A percentile compares a stretch with the other conserved stretches of the same genome.
Conservation (phyloP, 2,888 invertebrate genomes). For the Leucophenga maculata region DNA sequence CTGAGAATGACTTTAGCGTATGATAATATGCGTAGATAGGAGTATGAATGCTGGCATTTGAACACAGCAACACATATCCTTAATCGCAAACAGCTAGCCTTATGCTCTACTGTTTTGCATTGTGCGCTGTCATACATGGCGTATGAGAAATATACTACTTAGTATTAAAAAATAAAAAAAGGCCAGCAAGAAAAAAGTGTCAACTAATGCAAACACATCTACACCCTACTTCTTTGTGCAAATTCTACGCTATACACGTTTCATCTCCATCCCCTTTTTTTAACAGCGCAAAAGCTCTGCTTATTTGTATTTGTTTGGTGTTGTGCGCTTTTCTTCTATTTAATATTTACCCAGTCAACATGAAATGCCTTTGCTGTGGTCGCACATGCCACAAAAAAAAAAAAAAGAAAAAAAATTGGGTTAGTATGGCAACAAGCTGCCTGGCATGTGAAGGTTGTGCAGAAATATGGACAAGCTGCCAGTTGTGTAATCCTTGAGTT, state of each 20-base stretch:
- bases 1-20: conserved; percentile 16
- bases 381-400: conserved; percentile 27
- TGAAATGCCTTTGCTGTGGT: conserved; percentile 28
- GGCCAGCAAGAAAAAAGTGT: conserved; percentile 19
- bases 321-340: neutral
- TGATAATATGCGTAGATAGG: conserved; percentile 8
- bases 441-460: neutral
- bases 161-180: neutral
- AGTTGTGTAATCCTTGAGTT: too few species aligned
- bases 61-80: conserved; percentile 3
- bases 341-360: conserved; percentile 26
- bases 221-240: neutral
- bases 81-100: neutral
- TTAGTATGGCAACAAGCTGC: conserved; percentile 7
- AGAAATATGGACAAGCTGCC: neutral
- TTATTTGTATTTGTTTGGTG: too few species aligned
- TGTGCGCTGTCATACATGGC: conserved; percentile 8
- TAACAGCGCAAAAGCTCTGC: too few species aligned
- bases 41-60: conserved; percentile 7
- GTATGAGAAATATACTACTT: neutral
- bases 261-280: too few species aligned
- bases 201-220: conserved; percentile 11
- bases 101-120: neutral
- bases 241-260: neutral
- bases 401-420: conserved; percentile 21